Conservation (phyloP, 2,888 invertebrate species). For the Trachelus iudaicus region DNA sequence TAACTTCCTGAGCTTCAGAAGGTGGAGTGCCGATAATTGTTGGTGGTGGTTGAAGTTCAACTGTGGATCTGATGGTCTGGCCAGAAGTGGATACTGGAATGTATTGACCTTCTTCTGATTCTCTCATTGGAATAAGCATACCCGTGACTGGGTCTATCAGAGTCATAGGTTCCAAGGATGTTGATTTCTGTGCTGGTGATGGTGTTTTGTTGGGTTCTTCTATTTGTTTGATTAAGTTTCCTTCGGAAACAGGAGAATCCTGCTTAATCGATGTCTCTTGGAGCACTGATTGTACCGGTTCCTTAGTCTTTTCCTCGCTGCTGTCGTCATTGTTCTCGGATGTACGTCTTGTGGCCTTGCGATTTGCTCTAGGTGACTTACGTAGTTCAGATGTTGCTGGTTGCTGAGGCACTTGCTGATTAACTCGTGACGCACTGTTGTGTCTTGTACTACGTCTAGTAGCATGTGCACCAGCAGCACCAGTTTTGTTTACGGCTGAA, state of each 20-base stretch:
- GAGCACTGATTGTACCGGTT: conserved; percentile 16
- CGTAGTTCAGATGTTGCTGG: conserved; percentile 55
- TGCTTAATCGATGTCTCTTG: conserved; percentile 25
- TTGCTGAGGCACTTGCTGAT: conserved; percentile 42
- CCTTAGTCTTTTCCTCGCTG: conserved; percentile 69
- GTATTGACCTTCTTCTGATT: conserved; percentile 77
- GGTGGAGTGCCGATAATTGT: conserved; percentile 23
- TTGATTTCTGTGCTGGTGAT: conserved; percentile 50
- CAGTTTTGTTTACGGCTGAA: conserved; percentile 64
- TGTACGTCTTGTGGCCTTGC: conserved; percentile 72
- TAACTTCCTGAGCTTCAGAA: conserved; percentile 51
- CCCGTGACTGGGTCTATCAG: conserved; percentile 82
- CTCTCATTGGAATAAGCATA: conserved; percentile 75
- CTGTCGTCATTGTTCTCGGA: conserved; percentile 76
- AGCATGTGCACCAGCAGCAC: conserved; percentile 60
- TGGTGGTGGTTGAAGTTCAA: conserved; percentile 28
- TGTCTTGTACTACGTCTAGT: conserved; percentile 72
- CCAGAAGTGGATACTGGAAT: conserved; percentile 69
- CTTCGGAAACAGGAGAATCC: conserved; percentile 26
- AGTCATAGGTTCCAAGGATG: conserved; percentile 71
- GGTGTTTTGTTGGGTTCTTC: conserved; percentile 45
- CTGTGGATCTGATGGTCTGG: conserved; percentile 22
- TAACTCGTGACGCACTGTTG: conserved; percentile 60
- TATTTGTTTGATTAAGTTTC: conserved; percentile 32
- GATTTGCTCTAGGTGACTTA: conserved; percentile 75